These are phyloP conservation scores for Halcyon chelicuti DNA, from an alignment of 2,797 vertebrate species.

Conservation along the genomic window DNA sequence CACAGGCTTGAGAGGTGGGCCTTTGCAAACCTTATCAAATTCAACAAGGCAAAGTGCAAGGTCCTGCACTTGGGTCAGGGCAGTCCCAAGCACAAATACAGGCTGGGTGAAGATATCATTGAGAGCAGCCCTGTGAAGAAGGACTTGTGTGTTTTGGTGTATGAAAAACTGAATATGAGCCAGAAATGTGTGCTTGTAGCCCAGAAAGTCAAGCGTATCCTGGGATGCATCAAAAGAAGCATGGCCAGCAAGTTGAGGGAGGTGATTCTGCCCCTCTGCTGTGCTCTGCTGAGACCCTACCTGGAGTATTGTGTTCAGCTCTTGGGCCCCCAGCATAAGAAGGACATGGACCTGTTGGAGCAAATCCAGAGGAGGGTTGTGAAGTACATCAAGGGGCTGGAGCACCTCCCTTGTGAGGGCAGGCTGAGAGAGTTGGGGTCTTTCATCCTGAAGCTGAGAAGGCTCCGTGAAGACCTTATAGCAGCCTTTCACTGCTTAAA, in stretches of 20 bases:
- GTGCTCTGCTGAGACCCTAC: neutral
- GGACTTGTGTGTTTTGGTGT: neutral
- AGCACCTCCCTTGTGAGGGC: neutral
- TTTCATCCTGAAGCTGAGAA: neutral
- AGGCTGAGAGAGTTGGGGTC: neutral
- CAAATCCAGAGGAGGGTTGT: neutral
- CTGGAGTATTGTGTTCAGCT: neutral
- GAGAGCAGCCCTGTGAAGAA: neutral
- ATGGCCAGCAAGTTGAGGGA: neutral
- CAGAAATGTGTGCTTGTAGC: neutral
- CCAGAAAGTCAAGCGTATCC: neutral
- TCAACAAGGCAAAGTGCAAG: neutral
- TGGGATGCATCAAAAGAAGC: neutral
- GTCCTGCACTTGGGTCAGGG: neutral
- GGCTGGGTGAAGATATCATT: neutral
- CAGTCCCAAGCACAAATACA: neutral
- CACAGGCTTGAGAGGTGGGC: neutral
- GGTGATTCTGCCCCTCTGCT: neutral
- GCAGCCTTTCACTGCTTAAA: neutral
- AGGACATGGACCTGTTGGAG: neutral
- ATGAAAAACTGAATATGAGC: neutral
- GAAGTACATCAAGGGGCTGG: neutral
- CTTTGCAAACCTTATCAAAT: neutral
- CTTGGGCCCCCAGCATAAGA: neutral
- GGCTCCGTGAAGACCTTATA: neutral